These are phyloP conservation scores for Exaiptasia diaphana DNA, from an alignment of 64 coral and sea anemone genomes.

Conservation along the genomic window DNA sequence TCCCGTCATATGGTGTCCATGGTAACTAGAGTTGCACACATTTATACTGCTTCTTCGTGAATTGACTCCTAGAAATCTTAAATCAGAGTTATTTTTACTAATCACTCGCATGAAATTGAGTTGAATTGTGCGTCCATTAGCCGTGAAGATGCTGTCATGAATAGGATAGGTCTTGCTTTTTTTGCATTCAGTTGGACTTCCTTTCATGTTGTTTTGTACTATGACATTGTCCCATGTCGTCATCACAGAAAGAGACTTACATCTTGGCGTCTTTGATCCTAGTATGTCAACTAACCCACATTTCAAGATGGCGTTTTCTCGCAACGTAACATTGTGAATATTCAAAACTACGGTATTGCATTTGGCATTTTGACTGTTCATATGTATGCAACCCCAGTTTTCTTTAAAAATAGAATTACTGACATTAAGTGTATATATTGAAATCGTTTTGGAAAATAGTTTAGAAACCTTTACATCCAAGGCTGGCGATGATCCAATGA, in stretches of 20 bases:
- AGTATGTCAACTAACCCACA: not conserved
- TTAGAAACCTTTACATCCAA: not conserved
- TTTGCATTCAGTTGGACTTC: not conserved
- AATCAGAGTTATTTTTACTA: not conserved
- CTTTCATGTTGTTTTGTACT: not conserved
- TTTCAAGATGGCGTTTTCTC: not conserved
- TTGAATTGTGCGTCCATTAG: not conserved
- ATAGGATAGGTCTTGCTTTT: not conserved
- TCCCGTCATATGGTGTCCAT: not conserved
- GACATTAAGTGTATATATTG: not conserved
- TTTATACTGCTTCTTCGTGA: not conserved
- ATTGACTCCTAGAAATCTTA: not conserved
- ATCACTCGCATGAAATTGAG: not conserved
- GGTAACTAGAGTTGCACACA: not conserved
- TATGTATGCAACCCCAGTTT: not conserved
- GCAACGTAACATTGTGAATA: not conserved
- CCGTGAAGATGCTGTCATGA: not conserved
- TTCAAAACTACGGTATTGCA: not conserved
- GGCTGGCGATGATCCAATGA: not conserved
- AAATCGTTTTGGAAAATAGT: not conserved
- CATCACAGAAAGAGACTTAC: not conserved
- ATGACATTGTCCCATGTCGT: not conserved
- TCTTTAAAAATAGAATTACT: not conserved
- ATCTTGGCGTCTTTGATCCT: not conserved
- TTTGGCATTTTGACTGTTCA: not conserved